These are phyloP conservation scores for Alitta virens DNA, from an alignment of 2,888 invertebrate species.

Conservation along the genomic window DNA sequence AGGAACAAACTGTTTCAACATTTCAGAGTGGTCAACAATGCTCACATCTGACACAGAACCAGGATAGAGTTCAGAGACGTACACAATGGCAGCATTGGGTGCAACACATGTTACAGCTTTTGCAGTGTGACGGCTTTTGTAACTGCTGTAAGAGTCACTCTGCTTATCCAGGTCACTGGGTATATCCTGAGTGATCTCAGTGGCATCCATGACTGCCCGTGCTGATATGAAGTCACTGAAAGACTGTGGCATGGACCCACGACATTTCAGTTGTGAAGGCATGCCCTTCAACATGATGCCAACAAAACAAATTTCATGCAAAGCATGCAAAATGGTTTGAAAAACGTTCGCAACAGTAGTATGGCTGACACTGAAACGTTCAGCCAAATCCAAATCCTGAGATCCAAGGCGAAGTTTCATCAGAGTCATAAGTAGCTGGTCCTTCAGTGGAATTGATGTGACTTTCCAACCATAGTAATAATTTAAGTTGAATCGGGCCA, in stretches of 20 bases:
- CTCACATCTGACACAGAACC: conserved; percentile 11
- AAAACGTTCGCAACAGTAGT: conserved; percentile 1
- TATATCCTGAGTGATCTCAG: conserved; percentile 13
- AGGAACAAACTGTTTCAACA: neutral
- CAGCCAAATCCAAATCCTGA: conserved; percentile 2
- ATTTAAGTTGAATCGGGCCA: neutral
- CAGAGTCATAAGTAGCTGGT: conserved; percentile 7
- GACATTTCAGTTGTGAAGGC: conserved; percentile 12
- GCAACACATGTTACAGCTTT: conserved; percentile 15
- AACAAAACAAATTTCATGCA: neutral
- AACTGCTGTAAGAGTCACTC: conserved; percentile 3
- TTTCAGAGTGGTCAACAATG: conserved; percentile 2
- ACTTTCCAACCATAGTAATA: conserved; percentile 9
- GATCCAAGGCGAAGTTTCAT: conserved; percentile 3
- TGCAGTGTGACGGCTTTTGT: conserved; percentile 11
- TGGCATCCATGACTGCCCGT: conserved; percentile 16
- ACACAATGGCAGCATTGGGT: conserved; percentile 13
- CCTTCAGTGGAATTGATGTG: neutral
- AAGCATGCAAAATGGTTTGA: neutral
- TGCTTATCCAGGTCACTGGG: conserved; percentile 1
- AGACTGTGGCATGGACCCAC: conserved; percentile 2
- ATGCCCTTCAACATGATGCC: neutral
- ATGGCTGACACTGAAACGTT: conserved; percentile 1
- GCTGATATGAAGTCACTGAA: conserved; percentile 3
- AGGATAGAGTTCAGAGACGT: conserved; percentile 9